These are phyloP conservation scores for Machimus atricapillus DNA, from an alignment of 2,888 invertebrate genomes.

Conservation along the genomic window DNA sequence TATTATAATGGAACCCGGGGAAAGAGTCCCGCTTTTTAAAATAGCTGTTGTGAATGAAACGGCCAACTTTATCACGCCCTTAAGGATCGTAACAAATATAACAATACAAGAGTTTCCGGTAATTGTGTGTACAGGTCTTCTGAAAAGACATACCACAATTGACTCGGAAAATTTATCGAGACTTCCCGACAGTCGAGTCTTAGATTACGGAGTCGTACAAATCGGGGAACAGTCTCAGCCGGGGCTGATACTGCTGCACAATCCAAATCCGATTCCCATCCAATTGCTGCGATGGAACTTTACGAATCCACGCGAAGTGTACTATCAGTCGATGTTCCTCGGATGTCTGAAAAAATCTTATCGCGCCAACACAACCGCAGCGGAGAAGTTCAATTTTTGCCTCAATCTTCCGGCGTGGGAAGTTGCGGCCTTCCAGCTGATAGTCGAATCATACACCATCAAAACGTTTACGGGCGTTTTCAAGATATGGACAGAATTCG, in stretches of 20 bases:
- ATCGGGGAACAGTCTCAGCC: constrained; percentile 56
- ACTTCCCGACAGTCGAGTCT: constrained; percentile 52
- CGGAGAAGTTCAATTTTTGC: constrained; percentile 51
- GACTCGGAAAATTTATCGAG: constrained; percentile 50
- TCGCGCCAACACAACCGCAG: neutral
- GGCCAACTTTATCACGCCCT: constrained; percentile 52
- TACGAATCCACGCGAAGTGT: constrained; percentile 55
- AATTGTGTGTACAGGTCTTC: constrained; percentile 62
- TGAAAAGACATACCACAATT: constrained; percentile 57
- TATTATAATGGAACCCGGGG: constrained; percentile 45
- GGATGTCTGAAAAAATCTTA: constrained; percentile 63
- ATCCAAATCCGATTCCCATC: constrained; percentile 59
- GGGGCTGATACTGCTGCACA: constrained; percentile 57
- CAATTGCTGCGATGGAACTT: constrained; percentile 58
- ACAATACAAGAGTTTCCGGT: constrained; percentile 63
- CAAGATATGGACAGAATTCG: constrained; percentile 75
- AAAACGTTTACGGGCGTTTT: constrained; percentile 73
- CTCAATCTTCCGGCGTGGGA: constrained; percentile 54
- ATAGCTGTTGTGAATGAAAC: constrained; percentile 54
- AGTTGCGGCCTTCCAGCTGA: constrained; percentile 67
- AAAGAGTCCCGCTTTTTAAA: constrained; percentile 52
- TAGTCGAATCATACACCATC: constrained; percentile 72
- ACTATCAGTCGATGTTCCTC: constrained; percentile 62
- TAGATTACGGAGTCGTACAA: constrained; percentile 60
- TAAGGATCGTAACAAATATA: constrained; percentile 65